Conservation (phyloP, 2,797 vertebrate genomes). For the Onychomys leucogaster region DNA sequence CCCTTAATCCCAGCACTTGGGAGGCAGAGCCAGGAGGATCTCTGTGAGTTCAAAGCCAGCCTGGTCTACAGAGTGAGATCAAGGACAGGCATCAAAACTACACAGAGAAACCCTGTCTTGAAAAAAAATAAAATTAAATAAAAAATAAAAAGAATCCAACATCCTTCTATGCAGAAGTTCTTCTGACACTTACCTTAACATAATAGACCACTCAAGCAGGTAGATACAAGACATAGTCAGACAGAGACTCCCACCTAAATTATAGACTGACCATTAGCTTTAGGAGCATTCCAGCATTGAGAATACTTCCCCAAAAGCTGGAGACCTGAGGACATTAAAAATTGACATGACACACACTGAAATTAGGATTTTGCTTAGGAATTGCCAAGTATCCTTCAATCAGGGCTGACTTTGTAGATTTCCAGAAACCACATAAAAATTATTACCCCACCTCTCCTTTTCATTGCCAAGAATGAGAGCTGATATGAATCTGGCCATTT, state of each 20-base stretch:
- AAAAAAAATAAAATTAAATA: no score
- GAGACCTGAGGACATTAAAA: not conserved
- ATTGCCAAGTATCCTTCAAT: not conserved
- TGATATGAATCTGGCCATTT: not conserved
- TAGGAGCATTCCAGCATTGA: not conserved
- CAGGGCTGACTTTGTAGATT: conserved; percentile 51
- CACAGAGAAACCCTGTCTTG: no score
- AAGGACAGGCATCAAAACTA: no score
- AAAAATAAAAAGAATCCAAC: not conserved
- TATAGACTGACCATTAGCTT: not conserved
- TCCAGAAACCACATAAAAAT: conserved; percentile 56
- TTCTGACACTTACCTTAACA: not conserved
- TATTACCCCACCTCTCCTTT: not conserved
- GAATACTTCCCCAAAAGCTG: not conserved
- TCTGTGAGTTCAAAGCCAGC: no score
- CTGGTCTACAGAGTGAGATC: no score
- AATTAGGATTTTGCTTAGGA: conserved; percentile 19
- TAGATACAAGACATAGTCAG: not conserved
- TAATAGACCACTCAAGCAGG: not conserved
- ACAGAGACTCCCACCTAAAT: not conserved
- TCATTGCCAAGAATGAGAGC: not conserved
- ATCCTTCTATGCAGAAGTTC: not conserved
- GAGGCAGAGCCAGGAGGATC: no score
- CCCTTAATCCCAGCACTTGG: no score
- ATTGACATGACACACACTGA: not conserved